Evolutionary conservation across 2,888 invertebrate genomes (phyloP).

Genomic region (Miltochrista miniata): DNA sequence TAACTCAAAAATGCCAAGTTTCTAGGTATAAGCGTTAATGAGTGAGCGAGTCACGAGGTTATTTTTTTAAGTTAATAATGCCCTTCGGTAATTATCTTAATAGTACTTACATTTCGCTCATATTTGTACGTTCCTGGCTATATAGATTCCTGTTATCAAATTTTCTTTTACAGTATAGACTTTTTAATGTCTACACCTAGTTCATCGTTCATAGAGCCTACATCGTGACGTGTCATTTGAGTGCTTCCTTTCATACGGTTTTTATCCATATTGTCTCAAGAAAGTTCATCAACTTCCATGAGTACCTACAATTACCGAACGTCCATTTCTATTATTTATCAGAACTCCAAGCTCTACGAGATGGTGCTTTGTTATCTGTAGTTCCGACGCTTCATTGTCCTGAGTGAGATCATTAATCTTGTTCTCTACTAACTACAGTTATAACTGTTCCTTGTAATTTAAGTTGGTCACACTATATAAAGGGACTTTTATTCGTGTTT

Average conservation of each 20-base stretch:
- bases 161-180: background rate
- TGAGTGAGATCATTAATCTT: conserved; percentile 44
- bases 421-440: conserved; percentile 31
- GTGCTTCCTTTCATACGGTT: conserved; percentile 4
- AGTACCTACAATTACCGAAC: conserved; percentile 26
- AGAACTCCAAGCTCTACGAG: conserved; percentile 37
- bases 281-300: conserved; percentile 24
- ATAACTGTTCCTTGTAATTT: conserved; percentile 18
- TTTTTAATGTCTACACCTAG: background rate
- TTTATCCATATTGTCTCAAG: conserved; percentile 11
- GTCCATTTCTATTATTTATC: conserved; percentile 44
- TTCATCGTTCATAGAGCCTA: background rate
- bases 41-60: too few relatives aligned
- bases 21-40: too few relatives aligned
- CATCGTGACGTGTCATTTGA: conserved; percentile 3
- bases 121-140: too few relatives aligned
- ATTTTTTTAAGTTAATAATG: background rate
- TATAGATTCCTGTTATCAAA: too few relatives aligned
- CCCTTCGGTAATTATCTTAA: background rate
- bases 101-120: too few relatives aligned
- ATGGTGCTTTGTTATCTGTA: conserved; percentile 52
- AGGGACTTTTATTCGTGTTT: background rate
- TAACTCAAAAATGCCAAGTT: too few relatives aligned
- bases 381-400: conserved; percentile 46
- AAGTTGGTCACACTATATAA: conserved; percentile 22